Base-by-base conservation (phyloP, 2,113 vertebrate species). In the Irena cyanogastra region DNA sequence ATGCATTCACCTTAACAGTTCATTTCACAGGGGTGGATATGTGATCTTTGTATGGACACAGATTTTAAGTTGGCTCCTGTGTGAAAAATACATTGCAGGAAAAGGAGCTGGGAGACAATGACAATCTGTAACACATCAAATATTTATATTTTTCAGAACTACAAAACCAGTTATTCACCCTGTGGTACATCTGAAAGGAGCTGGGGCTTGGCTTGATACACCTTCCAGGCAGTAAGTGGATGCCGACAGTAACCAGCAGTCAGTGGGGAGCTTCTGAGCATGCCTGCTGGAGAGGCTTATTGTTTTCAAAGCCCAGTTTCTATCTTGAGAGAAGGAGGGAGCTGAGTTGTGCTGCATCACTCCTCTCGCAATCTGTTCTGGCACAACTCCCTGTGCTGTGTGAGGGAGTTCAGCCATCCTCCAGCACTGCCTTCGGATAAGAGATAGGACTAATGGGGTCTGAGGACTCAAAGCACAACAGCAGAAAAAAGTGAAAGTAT, bases 201-300 rank as follows among this genome's bases (percentile, higher is more conserved):
- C 87, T 77, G 37, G 45, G 72, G 44, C 41, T 39, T 87, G 42
- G 61, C 41, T 61, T 89, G 37, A 93, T 54, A 72, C 66, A 89
- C 75, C 89, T 91, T 91, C 82, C 94, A 95, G 89, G 72, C 56
- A 92, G 28, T 76, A 93, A 95, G 83, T 4, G 59, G 49, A 96
- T 94, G 94, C 83, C 87, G 83, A 91, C 61, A n/a, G 90, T 90
- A 95, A 97, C 93, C 91, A 96, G 85, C n/a, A 71, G 57, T 28
- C 0, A 0, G 26, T 91, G 83, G 82, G 84, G 56, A 84, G 61
- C 47, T 97, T 95, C 97, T 97, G 97, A 93, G 95, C 95, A 96
- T 97, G 97, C 90, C 76, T 69, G 19, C 71, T 92, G 77, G 57
- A 70, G 76, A 93, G 75, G 64, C 69, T 94, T 79, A 52, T 63